These are phyloP conservation scores for Bucorvus abyssinicus DNA, from an alignment of 2,797 vertebrate genomes.

Conservation along the genomic window DNA sequence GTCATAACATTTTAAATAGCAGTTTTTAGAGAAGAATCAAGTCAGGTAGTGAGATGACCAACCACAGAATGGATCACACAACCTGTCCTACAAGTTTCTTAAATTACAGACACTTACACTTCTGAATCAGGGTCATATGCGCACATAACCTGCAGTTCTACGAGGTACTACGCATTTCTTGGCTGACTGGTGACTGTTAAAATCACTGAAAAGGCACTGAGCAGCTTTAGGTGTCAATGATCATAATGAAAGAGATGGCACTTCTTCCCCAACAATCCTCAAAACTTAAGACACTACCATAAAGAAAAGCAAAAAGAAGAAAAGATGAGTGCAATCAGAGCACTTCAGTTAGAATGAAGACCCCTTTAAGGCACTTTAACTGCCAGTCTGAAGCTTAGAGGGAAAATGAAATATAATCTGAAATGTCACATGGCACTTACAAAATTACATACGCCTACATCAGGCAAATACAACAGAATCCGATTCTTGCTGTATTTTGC, in stretches of 20 bases:
- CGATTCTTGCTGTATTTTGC: neutral
- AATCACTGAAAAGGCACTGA: neutral
- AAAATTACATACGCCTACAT: neutral
- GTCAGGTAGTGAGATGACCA: neutral
- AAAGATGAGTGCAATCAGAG: neutral
- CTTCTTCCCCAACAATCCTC: neutral
- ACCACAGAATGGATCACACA: neutral
- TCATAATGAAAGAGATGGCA: neutral
- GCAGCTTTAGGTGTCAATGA: neutral
- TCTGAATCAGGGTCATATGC: neutral
- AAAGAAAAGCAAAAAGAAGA: neutral
- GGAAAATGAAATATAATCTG: conserved; percentile 9
- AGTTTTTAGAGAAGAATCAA: neutral
- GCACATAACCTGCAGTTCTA: neutral
- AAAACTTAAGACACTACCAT: neutral
- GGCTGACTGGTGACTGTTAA: neutral
- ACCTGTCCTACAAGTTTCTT: conserved; percentile 21
- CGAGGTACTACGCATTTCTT: neutral
- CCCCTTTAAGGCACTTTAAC: neutral
- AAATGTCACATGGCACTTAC: neutral
- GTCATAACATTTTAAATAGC: neutral
- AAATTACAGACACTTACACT: conserved; percentile 19
- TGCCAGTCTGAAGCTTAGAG: neutral
- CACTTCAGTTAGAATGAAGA: conserved; percentile 15
- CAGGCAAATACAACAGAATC: neutral